Conservation (phyloP, 2,888 invertebrate species). For the Nebria salina region DNA sequence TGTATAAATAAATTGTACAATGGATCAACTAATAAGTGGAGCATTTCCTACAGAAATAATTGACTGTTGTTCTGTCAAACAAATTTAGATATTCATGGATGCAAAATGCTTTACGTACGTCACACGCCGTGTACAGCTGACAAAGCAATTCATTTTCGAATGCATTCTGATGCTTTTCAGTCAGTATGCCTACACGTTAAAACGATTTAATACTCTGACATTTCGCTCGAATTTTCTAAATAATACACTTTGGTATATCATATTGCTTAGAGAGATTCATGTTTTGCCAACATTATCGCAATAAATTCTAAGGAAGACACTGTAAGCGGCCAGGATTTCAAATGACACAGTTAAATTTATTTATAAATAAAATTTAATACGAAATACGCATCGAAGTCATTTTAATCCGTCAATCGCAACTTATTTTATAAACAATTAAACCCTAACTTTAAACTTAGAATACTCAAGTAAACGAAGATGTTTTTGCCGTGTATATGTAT, state of each 20-base stretch:
- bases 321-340: not conserved
- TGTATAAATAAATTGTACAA: not conserved
- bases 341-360: not conserved
- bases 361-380: not conserved
- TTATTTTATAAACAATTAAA: not conserved
- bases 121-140: not conserved
- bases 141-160: not conserved
- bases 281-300: not conserved
- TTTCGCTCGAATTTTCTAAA: not conserved
- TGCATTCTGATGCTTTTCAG: not conserved
- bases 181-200: not conserved
- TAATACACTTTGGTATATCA: not conserved
- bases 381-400: not conserved
- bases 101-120: not conserved
- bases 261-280: not conserved
- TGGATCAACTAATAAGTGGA: not conserved
- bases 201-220: not conserved
- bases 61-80: constrained; percentile 1
- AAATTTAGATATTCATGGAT: not conserved
- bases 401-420: not conserved
- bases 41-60: not conserved
- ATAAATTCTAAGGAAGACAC: not conserved
- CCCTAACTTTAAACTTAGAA: not conserved
- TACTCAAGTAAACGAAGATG: not conserved
- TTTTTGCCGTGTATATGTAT: not conserved